A percentile compares a stretch with the other conserved stretches of the same genome.
Conservation (phyloP, 1,140 invertebrate species). For the Drosophila insularis region DNA sequence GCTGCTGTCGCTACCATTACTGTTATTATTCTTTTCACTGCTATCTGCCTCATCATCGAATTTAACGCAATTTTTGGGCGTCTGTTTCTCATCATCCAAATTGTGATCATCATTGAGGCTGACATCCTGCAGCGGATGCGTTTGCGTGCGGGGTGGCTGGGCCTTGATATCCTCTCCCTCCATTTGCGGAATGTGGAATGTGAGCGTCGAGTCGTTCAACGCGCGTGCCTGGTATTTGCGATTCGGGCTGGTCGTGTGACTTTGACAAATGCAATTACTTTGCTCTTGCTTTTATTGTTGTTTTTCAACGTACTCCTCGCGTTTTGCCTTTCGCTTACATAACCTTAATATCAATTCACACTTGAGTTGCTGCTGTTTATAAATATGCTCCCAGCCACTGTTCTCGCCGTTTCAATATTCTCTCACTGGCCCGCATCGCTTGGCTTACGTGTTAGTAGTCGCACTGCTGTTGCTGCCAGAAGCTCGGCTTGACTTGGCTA, state of each 20-base stretch:
- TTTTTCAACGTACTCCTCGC: constrained; percentile 31
- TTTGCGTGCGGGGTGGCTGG: constrained; percentile 43
- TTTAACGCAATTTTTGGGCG: constrained; percentile 81
- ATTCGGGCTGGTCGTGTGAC: constrained; percentile 49
- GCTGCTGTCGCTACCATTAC: constrained; percentile 55
- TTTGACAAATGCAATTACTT: constrained; percentile 41
- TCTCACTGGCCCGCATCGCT: constrained; percentile 53
- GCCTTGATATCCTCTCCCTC: constrained; percentile 54
- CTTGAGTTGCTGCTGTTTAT: constrained; percentile 66
- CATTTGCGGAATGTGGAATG: constrained; percentile 56
- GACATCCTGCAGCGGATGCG: constrained; percentile 74
- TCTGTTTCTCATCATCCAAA: constrained; percentile 58
- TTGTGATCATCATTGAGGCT: constrained; percentile 50
- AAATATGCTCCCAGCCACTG: constrained; percentile 19
- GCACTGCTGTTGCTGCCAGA: constrained; percentile 46
- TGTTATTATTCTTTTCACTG: constrained; percentile 72
- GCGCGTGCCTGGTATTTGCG: constrained; percentile 46
- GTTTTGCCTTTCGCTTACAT: constrained; percentile 59
- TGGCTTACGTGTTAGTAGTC: constrained; percentile 65
- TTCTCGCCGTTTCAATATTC: constrained; percentile 11
- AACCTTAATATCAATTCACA: constrained; percentile 76
- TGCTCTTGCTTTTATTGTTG: constrained; percentile 13
- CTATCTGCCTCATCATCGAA: constrained; percentile 73
- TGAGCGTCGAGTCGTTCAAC: constrained; percentile 10
- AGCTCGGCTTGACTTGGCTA: constrained; percentile 64